Percentiles rank a stretch among this genome's conserved stretches.
Conservation (phyloP, 2,797 vertebrate species). For the Podarcis lilfordi region DNA sequence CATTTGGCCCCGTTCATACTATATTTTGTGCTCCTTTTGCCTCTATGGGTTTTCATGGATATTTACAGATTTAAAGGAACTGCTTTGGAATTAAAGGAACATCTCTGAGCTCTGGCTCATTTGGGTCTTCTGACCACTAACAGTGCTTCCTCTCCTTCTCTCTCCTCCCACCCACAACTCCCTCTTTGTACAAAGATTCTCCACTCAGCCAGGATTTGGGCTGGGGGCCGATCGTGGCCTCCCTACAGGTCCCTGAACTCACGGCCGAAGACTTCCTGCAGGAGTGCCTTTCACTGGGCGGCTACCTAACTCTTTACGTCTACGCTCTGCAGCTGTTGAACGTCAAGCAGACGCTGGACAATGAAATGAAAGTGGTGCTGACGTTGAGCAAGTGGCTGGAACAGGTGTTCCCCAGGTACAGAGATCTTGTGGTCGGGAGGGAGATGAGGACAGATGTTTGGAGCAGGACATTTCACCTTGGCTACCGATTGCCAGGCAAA, state of each 20-base stretch:
- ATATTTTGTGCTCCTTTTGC: background rate
- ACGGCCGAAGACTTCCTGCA: conserved; percentile 94
- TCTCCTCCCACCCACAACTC: background rate
- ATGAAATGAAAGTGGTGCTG: conserved; percentile 88
- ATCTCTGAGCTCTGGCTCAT: background rate
- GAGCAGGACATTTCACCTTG: background rate
- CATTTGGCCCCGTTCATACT: background rate
- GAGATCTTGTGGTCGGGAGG: conserved; percentile 33
- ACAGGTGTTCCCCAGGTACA: conserved; percentile 88
- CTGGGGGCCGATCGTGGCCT: conserved; percentile 94
- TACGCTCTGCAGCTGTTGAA: conserved; percentile 94
- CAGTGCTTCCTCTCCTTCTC: background rate
- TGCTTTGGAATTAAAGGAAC: background rate
- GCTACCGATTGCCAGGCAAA: background rate
- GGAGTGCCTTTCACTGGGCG: conserved; percentile 91
- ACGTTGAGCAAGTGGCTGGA: conserved; percentile 92
- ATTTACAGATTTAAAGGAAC: background rate
- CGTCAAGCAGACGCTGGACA: conserved; percentile 86
- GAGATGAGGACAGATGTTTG: background rate
- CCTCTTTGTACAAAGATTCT: conserved; percentile 71
- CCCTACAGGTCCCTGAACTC: conserved; percentile 96
- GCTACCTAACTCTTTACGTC: conserved; percentile 93
- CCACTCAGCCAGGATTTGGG: conserved; percentile 79
- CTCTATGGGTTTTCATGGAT: background rate
- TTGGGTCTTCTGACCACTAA: background rate